These are phyloP conservation scores for Diadumene lineata DNA, from an alignment of 92 coral and sea anemone genomes.

Conservation along the genomic window DNA sequence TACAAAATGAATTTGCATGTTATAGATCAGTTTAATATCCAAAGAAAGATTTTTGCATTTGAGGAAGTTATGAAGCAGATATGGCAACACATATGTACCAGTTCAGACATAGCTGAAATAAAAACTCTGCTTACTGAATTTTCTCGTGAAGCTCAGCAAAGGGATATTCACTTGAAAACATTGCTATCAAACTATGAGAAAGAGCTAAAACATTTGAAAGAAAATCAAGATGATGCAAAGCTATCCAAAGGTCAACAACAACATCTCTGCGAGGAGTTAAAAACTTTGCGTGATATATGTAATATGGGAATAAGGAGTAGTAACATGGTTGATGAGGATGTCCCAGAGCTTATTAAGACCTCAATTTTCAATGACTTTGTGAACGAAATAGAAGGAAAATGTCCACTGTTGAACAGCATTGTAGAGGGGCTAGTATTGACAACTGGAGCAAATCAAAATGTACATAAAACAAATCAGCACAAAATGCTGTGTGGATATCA, in stretches of 20 bases:
- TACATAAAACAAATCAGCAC: slow-evolving; percentile 47
- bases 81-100: slow-evolving; percentile 18
- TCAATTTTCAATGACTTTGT: slow-evolving; percentile 37
- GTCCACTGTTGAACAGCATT: slow-evolving; percentile 47
- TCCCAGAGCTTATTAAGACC: slow-evolving; percentile 32
- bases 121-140: slow-evolving; percentile 27
- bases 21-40: slow-evolving; percentile 35
- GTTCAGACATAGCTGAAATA: slow-evolving; percentile 21
- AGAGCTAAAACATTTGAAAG: slow-evolving; percentile 6
- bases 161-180: slow-evolving; percentile 30
- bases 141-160: slow-evolving; percentile 23
- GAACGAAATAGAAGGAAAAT: slow-evolving; percentile 40
- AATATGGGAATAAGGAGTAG: slow-evolving; percentile 44
- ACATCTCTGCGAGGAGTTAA: too few relatives aligned
- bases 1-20: too few relatives aligned
- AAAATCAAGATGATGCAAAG: slow-evolving; percentile 23
- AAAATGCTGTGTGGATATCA: slow-evolving; percentile 53
- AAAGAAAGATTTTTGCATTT: slow-evolving; percentile 24
- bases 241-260: slow-evolving; percentile 32
- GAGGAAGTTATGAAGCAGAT: slow-evolving; percentile 52
- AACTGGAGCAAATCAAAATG: slow-evolving; percentile 26
- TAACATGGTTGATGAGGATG: slow-evolving; percentile 22
- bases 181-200: background rate
- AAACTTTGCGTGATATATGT: slow-evolving; percentile 42
- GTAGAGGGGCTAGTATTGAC: slow-evolving; percentile 44